Conservation (phyloP, 2,113 vertebrate genomes). For the Phylloscopus trochilus region DNA sequence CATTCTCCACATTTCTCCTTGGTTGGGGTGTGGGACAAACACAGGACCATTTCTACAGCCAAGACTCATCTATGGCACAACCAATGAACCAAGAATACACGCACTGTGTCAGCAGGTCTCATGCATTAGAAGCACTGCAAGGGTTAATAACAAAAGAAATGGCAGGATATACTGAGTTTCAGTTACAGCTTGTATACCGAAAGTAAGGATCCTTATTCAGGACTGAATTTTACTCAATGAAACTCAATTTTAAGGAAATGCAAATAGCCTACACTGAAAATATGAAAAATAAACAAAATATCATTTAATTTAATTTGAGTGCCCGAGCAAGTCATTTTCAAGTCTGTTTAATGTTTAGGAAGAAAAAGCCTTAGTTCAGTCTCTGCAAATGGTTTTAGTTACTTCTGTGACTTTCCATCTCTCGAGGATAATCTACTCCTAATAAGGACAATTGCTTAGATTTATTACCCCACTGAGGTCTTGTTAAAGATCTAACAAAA, state of each 20-base stretch:
- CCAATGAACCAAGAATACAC: background rate
- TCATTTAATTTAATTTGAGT: conserved; percentile 75
- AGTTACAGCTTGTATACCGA: background rate
- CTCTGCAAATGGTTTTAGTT: conserved; percentile 67
- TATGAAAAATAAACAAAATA: conserved; percentile 72
- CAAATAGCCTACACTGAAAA: conserved; percentile 43
- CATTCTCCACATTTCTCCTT: background rate
- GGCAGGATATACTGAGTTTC: background rate
- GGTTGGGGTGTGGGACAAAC: background rate
- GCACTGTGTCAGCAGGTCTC: background rate
- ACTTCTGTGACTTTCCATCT: conserved; percentile 72
- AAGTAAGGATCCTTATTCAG: background rate
- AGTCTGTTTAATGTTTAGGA: conserved; percentile 60
- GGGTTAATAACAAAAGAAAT: background rate
- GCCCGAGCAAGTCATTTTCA: conserved; percentile 54
- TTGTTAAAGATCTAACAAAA: conserved; percentile 79
- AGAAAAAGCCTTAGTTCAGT: conserved; percentile 26
- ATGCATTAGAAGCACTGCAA: background rate
- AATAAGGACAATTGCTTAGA: conserved; percentile 80
- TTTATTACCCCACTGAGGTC: conserved; percentile 78
- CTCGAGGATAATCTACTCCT: conserved; percentile 74
- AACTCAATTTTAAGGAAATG: conserved; percentile 43
- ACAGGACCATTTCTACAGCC: background rate
- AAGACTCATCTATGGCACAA: background rate
- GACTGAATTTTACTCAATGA: background rate